Percentiles rank a stretch among this genome's conserved stretches.
These are phyloP conservation scores for Lonchura striata DNA, from an alignment of 2,113 vertebrate genomes.

Conservation along the genomic window DNA sequence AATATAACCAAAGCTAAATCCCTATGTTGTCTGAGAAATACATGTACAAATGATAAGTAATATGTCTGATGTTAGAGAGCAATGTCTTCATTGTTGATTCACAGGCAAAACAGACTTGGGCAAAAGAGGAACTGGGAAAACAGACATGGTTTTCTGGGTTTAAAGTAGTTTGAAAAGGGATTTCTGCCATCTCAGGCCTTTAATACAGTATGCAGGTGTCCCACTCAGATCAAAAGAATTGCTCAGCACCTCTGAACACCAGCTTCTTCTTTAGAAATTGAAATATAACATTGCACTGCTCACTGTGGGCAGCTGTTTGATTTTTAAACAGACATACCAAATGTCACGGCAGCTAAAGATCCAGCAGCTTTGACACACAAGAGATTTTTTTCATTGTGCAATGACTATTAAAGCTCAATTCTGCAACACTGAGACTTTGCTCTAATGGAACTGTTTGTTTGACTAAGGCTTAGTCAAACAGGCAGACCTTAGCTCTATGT, in stretches of 20 bases:
- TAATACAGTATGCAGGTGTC: not conserved
- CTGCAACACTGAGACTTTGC: not conserved
- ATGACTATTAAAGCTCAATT: not conserved
- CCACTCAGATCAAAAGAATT: not conserved
- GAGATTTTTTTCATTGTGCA: not conserved
- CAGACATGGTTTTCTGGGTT: not conserved
- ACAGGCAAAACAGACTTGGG: not conserved
- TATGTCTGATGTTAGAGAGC: not conserved
- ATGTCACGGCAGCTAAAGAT: not conserved
- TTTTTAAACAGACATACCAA: not conserved
- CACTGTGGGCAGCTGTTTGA: not conserved
- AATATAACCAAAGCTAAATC: not conserved
- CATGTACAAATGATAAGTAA: not conserved
- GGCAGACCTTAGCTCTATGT: not conserved
- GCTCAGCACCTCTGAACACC: not conserved
- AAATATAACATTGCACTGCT: not conserved
- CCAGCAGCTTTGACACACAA: not conserved
- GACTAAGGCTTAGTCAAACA: not conserved
- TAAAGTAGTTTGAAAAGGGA: not conserved
- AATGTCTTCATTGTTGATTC: not conserved
- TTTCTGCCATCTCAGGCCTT: not conserved
- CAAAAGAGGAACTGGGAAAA: not conserved
- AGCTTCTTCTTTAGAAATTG: not conserved
- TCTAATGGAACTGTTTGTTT: not conserved
- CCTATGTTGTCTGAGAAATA: not conserved